Percentiles rank a stretch among this genome's conserved stretches.
phyloP scores from a whole-genome alignment of 1,140 invertebrate genomes.

The Diuraphis noxia region DNA sequence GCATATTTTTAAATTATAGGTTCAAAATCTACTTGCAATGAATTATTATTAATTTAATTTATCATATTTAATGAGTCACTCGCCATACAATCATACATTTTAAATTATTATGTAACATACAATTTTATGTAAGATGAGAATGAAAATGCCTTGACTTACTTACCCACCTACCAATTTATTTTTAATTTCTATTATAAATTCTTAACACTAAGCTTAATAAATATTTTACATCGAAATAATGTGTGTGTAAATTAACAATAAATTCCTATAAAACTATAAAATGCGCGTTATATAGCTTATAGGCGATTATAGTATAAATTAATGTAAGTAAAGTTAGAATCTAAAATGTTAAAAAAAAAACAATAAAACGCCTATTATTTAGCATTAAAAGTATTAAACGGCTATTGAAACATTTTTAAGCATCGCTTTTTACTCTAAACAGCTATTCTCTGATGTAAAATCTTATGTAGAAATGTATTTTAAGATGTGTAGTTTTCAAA shows the following conservation, averaged over 20 bases:
- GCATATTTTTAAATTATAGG: neutral
- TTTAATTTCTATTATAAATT: neutral
- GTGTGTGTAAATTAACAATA: neutral
- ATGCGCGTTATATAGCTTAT: neutral
- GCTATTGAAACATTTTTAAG: neutral
- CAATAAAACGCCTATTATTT: slow-evolving; percentile 4
- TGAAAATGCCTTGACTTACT: neutral
- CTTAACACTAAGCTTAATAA: neutral
- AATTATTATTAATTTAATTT: neutral
- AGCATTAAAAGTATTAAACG: slow-evolving; percentile 2
- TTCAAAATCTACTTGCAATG: slow-evolving; percentile 3
- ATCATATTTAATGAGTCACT: neutral
- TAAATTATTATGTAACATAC: neutral
- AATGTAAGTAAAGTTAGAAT: neutral
- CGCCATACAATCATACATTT: neutral
- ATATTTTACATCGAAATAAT: neutral
- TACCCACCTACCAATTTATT: neutral
- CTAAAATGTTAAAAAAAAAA: neutral
- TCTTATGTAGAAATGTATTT: neutral
- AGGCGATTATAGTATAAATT: neutral
- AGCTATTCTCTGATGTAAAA: neutral
- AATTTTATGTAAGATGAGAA: neutral
- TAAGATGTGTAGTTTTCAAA: neutral
- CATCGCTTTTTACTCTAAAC: neutral
- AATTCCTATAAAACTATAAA: neutral